phyloP scores from a whole-genome alignment of 2,888 invertebrate species.

The Macroteleia sp. region DNA sequence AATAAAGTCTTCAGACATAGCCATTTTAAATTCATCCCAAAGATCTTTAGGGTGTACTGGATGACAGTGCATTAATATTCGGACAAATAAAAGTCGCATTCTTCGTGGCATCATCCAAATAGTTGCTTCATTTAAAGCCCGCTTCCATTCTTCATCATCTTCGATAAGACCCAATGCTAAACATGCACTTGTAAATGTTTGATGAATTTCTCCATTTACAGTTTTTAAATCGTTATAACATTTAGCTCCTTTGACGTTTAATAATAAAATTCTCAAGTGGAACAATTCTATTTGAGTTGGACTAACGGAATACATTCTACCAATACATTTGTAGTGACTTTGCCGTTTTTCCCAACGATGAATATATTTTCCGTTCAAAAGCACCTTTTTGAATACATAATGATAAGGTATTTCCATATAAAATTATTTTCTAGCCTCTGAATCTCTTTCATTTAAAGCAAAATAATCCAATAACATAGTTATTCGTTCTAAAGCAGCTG shows the following conservation, averaged over 20 bases:
- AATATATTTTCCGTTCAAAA: slow-evolving; percentile 13
- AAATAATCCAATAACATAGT: slow-evolving; percentile 55
- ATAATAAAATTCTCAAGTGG: slow-evolving; percentile 70
- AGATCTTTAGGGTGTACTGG: no score
- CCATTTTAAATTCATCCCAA: not conserved
- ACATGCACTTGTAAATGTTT: not conserved
- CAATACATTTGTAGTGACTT: slow-evolving; percentile 53
- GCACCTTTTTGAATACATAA: slow-evolving; percentile 43
- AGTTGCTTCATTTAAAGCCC: not conserved
- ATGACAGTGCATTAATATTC: not conserved
- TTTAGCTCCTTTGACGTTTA: slow-evolving; percentile 66
- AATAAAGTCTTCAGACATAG: not conserved
- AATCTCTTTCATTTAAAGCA: no score
- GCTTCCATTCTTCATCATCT: not conserved
- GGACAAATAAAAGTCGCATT: not conserved
- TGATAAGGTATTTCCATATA: no score
- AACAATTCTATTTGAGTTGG: slow-evolving; percentile 67
- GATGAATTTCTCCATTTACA: not conserved
- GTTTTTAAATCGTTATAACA: not conserved
- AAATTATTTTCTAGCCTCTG: no score
- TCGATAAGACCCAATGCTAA: not conserved
- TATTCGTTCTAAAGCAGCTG: slow-evolving; percentile 24
- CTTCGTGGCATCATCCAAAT: not conserved
- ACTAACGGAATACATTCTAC: slow-evolving; percentile 45
- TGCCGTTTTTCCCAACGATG: slow-evolving; percentile 41